Evolutionary conservation across 2,113 vertebrate species (phyloP), one percentile per base, ranked within the genome.

Genomic region (Hippocampus mohnikei): DNA sequence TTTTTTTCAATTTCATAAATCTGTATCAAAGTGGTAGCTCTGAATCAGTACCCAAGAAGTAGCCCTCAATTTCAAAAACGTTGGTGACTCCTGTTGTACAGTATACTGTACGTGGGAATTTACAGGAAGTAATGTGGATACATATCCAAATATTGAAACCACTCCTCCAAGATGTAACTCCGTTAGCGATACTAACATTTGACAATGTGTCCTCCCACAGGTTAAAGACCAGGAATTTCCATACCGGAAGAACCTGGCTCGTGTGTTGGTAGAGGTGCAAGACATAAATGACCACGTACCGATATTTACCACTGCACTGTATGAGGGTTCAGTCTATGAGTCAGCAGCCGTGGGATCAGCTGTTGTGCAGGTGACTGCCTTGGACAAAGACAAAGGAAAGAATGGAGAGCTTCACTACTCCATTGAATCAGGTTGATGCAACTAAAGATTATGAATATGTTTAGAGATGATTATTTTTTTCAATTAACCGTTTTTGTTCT

Each of bases 211-310:
- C 53, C 16, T 5, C 73, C 77, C 67, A 8, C 80, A 99, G 97
- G 97, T 98, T 67, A 95, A 96, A 84, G 97, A 99, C 89, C 95
- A 98, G 86, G 97, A 98, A 81, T 98, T 98, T 72, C 96, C 96
- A 1, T 98, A 97, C 27, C 93, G 96, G 79, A 94, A 95, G 81
- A 96, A 95, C 78, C 81, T 98, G 86, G 96, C 93, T 61, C 94
- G 97, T 41, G 95, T 98, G 40, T 85, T 95, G 33, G 91, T 98
- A 71, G 94, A 95, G 41, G 96, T 99, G 75, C 95, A 98, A 76
- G 97, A 98, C 74, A 92, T 96, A 61, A 99, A 99, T 48, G 97
- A 99, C 80, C 96, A 98, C 50, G 94, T 94, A 12, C 97, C 97
- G 0, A 94, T 95, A 68, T 99, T 99, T 65, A 97, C 96, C 79